phyloP scores from a whole-genome alignment of 2,797 vertebrate genomes.

The Enteromius afrohamiltoni region DNA sequence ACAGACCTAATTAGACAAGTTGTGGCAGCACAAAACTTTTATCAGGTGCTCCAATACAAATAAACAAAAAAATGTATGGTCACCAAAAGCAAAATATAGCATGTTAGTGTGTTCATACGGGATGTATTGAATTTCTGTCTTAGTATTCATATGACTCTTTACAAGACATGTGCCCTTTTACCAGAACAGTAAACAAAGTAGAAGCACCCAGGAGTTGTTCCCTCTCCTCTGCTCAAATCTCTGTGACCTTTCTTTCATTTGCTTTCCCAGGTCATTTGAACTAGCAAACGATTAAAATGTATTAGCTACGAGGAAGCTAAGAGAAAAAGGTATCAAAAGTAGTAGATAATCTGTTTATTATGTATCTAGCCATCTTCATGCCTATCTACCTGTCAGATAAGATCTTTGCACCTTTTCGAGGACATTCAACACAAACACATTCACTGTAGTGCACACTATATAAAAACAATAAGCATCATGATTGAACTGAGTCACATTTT shows the following conservation, averaged over 20 bases:
- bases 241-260: constrained; percentile 56
- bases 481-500: constrained; percentile 23
- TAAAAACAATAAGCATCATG: not conserved
- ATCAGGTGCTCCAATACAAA: not conserved
- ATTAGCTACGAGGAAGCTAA: constrained; percentile 42
- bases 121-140: not conserved
- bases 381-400: not conserved
- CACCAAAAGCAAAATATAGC: not conserved
- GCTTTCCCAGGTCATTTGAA: constrained; percentile 45
- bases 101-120: not conserved
- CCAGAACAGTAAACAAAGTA: constrained; percentile 26
- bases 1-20: not conserved
- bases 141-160: constrained; percentile 26
- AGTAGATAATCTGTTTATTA: constrained; percentile 9
- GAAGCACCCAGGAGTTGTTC: constrained; percentile 37
- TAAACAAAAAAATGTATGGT: not conserved
- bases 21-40: not conserved
- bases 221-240: constrained; percentile 11
- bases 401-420: not conserved
- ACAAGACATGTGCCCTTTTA: constrained; percentile 44
- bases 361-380: not conserved
- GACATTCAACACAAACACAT: not conserved
- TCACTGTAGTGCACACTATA: not conserved
- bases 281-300: constrained; percentile 47
- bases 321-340: constrained; percentile 3